Percentiles rank a stretch among this genome's conserved stretches.
phyloP scores from a whole-genome alignment of 92 coral and sea anemone species.

The Porites divaricata region DNA sequence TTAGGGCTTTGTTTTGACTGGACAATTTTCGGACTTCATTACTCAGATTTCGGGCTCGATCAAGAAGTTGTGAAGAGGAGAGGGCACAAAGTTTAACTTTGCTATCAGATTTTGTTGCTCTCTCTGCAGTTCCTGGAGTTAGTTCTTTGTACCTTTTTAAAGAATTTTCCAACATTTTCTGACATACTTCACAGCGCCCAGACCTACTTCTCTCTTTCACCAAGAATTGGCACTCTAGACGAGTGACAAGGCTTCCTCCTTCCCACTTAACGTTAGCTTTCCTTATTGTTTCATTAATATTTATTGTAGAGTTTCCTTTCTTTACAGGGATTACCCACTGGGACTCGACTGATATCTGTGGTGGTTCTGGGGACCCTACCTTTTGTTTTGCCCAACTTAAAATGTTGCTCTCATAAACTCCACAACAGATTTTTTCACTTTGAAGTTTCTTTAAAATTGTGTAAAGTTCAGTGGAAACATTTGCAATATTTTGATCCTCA shows the following conservation, averaged over 20 bases:
- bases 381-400: constrained; percentile 6
- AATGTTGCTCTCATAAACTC: not conserved
- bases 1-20: no score
- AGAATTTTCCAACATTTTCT: not conserved
- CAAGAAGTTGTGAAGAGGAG: no score
- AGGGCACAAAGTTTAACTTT: no score
- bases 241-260: not conserved
- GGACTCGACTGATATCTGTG: not conserved
- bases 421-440: not conserved
- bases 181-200: not conserved
- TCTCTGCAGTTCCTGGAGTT: no score
- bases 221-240: not conserved
- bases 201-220: not conserved
- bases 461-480: not conserved
- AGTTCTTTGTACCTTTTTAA: no score
- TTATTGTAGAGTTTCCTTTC: constrained; percentile 8
- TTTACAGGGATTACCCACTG: constrained; percentile 2
- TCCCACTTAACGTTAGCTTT: not conserved
- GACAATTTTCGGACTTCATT: no score
- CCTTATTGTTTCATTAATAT: not conserved
- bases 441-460: not conserved
- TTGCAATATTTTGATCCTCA: not conserved
- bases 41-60: no score
- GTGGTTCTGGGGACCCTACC: constrained; percentile 5
- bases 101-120: no score